These are phyloP conservation scores for Cyprinodon diabolis DNA, from an alignment of 2,797 vertebrate genomes.

Conservation along the genomic window DNA sequence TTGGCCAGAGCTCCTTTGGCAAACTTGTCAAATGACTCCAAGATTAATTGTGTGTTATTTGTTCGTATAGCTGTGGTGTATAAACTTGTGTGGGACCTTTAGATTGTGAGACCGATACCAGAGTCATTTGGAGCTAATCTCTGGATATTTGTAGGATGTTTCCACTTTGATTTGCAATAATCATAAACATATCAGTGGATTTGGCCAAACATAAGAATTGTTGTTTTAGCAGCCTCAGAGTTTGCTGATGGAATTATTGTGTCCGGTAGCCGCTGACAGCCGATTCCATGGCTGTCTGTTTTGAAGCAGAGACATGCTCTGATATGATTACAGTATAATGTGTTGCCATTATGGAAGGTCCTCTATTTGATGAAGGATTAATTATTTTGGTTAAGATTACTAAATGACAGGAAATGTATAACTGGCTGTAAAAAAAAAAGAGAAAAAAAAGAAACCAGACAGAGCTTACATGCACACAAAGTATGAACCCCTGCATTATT, in stretches of 20 bases:
- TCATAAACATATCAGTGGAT: conserved; percentile 60
- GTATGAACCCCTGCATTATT: background rate
- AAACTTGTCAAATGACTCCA: conserved; percentile 53
- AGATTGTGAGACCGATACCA: conserved; percentile 53
- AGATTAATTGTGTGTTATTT: conserved; percentile 21
- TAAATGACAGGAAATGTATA: conserved; percentile 2
- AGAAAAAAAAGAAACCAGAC: background rate
- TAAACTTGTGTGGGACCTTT: conserved; percentile 18
- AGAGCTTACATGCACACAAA: background rate
- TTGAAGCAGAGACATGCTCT: conserved; percentile 18
- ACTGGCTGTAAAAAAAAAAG: background rate
- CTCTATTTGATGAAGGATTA: conserved; percentile 3
- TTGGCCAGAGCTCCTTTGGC: conserved; percentile 72
- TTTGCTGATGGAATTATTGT: conserved; percentile 56
- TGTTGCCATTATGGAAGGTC: background rate
- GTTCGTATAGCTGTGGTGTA: conserved; percentile 20
- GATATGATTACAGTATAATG: conserved; percentile 15
- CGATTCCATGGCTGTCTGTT: conserved; percentile 38
- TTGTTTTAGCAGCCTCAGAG: conserved; percentile 56
- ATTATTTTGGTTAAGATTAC: conserved; percentile 1
- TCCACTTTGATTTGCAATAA: conserved; percentile 65
- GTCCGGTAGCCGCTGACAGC: conserved; percentile 45
- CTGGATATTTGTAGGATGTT: conserved; percentile 67
- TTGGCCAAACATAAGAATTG: conserved; percentile 68
- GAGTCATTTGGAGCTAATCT: conserved; percentile 75